These are phyloP conservation scores for Eupleurogrammus muticus DNA, from an alignment of 2,797 vertebrate genomes.

Conservation along the genomic window DNA sequence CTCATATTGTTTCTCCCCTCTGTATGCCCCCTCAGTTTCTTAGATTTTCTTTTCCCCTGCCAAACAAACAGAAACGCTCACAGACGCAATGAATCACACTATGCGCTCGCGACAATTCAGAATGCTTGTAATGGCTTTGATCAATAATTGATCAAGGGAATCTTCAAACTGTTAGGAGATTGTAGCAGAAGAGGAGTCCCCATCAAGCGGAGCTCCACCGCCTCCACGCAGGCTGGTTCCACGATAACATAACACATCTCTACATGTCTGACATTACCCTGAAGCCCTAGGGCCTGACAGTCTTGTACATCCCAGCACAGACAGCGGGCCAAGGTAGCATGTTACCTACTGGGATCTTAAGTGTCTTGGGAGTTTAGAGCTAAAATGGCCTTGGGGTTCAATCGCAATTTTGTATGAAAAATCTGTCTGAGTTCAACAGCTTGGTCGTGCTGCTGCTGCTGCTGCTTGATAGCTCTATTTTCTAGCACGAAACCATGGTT, in stretches of 20 bases:
- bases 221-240: conserved; percentile 8
- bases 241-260: conserved; percentile 18
- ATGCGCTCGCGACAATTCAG: conserved; percentile 45
- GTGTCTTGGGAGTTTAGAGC: conserved; percentile 68
- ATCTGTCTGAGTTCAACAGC: conserved; percentile 63
- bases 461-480: conserved; percentile 73
- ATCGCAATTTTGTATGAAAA: conserved; percentile 57
- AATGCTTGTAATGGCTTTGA: conserved; percentile 76
- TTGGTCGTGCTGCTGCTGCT: conserved; percentile 54
- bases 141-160: conserved; percentile 79
- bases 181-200: conserved; percentile 23
- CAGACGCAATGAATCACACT: conserved; percentile 35
- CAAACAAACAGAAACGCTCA: conserved; percentile 36
- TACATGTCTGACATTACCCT: conserved; percentile 54
- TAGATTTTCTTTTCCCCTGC: conserved; percentile 16
- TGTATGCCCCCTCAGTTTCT: conserved; percentile 19
- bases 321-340: conserved; percentile 57
- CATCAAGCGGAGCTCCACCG: not conserved
- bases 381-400: conserved; percentile 72
- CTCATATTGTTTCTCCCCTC: conserved; percentile 16
- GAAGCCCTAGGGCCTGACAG: conserved; percentile 58
- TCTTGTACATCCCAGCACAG: conserved; percentile 55
- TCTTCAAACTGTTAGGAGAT: conserved; percentile 68
- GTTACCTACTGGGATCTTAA: conserved; percentile 65
- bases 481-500: conserved; percentile 61